Percentiles rank a stretch among this genome's conserved stretches.
phyloP scores from a whole-genome alignment of 2,113 vertebrate species.

The Otis tarda region DNA sequence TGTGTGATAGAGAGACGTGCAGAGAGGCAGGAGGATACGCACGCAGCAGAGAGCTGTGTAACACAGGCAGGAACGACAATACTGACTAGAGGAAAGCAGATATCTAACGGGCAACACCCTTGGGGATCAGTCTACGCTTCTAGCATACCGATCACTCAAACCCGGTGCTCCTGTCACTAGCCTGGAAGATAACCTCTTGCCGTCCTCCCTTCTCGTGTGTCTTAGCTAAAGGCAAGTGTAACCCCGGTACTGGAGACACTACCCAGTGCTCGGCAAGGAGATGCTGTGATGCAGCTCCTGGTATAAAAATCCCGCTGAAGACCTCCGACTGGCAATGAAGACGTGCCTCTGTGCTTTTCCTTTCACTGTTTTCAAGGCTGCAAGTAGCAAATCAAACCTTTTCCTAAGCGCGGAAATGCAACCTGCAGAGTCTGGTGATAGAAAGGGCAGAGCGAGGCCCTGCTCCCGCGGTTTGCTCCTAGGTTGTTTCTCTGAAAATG shows the following conservation, averaged over 20 bases:
- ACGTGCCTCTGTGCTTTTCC: not conserved
- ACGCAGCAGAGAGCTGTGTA: accelerated
- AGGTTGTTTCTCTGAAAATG: constrained; percentile 24
- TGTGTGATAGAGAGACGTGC: not conserved
- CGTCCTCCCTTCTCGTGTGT: not conserved
- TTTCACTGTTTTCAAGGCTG: not conserved
- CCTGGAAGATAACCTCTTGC: not conserved
- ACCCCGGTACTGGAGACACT: not conserved
- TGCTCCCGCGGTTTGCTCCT: not conserved
- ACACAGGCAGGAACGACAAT: not conserved
- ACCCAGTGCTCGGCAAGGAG: not conserved
- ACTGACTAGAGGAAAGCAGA: not conserved
- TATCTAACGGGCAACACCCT: not conserved
- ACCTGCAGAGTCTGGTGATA: not conserved
- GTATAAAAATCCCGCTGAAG: not conserved
- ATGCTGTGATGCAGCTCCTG: not conserved
- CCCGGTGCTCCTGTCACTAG: not conserved
- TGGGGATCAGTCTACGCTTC: not conserved
- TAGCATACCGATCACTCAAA: not conserved
- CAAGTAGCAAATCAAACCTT: not conserved
- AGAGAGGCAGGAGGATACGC: not conserved
- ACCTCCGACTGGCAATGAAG: not conserved
- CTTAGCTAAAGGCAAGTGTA: not conserved
- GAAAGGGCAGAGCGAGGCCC: not conserved
- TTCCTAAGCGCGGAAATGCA: not conserved